phyloP scores from a whole-genome alignment of 37 sponge, comb jelly and placozoan genomes.

The Bolinopsis microptera region DNA sequence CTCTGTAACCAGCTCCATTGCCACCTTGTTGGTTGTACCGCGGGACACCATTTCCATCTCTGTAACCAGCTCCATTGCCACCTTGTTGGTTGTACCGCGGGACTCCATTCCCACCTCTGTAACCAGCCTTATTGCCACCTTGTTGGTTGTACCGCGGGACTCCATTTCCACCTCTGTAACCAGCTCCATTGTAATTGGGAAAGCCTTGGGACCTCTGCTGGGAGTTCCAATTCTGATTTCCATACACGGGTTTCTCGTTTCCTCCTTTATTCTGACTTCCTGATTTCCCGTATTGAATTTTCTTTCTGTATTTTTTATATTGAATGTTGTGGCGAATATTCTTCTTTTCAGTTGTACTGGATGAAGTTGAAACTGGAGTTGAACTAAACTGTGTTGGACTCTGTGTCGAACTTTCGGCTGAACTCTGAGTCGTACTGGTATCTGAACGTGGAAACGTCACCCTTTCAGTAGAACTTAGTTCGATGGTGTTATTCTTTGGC shows the following conservation, averaged over 20 bases:
- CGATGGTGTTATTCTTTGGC: too few relatives aligned
- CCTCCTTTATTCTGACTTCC: not conserved
- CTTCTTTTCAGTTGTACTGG: too few relatives aligned
- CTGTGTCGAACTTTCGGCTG: too few relatives aligned
- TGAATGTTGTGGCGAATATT: too few relatives aligned
- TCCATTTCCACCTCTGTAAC: not conserved
- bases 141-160: too few relatives aligned
- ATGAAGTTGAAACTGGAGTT: too few relatives aligned
- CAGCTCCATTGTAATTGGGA: not conserved
- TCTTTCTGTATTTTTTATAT: too few relatives aligned
- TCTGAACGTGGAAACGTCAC: too few relatives aligned
- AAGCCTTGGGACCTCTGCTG: not conserved
- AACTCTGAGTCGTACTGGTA: too few relatives aligned
- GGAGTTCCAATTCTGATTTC: not conserved
- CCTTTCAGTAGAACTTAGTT: too few relatives aligned
- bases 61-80: not conserved
- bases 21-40: not conserved
- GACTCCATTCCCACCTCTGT: not conserved
- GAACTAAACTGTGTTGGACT: too few relatives aligned
- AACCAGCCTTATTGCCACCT: not conserved
- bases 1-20: not conserved
- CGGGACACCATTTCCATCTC: not conserved
- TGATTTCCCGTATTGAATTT: not conserved
- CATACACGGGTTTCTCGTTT: not conserved
- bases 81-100: not conserved